phyloP scores from a whole-genome alignment of 2,113 vertebrate genomes.

The Macheiramphus alcinus region DNA sequence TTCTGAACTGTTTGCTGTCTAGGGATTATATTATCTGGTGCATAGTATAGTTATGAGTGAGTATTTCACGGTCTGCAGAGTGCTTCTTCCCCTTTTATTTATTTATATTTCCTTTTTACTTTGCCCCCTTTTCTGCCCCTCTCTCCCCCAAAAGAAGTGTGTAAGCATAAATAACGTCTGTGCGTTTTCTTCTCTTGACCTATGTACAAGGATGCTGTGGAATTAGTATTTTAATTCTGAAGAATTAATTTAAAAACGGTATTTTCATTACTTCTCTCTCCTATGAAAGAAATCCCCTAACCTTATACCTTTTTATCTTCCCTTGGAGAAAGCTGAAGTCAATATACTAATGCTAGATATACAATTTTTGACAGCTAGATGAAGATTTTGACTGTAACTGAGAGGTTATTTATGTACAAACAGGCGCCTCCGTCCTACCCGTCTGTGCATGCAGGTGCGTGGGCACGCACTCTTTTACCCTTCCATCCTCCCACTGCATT shows the following conservation, averaged over 20 bases:
- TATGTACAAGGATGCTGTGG: not conserved
- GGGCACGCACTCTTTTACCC: not conserved
- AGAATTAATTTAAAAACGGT: not conserved
- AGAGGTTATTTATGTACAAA: not conserved
- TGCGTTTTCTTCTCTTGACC: not conserved
- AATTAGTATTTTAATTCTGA: not conserved
- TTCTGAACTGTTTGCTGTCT: not conserved
- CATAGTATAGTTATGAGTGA: not conserved
- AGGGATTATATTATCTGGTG: not conserved
- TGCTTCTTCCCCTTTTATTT: not conserved
- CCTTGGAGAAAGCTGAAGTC: not conserved
- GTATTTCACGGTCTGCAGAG: not conserved
- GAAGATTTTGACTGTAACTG: not conserved
- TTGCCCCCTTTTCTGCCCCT: not conserved
- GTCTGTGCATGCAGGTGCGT: not conserved
- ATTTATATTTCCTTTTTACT: not conserved
- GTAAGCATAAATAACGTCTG: not conserved
- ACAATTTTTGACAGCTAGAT: not conserved
- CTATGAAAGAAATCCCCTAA: not conserved
- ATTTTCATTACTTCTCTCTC: not conserved
- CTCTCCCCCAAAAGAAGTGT: not conserved
- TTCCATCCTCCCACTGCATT: conserved; percentile 11
- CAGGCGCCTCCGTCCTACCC: not conserved
- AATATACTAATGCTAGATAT: not conserved
- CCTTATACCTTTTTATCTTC: not conserved